These are phyloP conservation scores for Tuberolachnus salignus DNA, from an alignment of 2,888 invertebrate species.

Conservation along the genomic window DNA sequence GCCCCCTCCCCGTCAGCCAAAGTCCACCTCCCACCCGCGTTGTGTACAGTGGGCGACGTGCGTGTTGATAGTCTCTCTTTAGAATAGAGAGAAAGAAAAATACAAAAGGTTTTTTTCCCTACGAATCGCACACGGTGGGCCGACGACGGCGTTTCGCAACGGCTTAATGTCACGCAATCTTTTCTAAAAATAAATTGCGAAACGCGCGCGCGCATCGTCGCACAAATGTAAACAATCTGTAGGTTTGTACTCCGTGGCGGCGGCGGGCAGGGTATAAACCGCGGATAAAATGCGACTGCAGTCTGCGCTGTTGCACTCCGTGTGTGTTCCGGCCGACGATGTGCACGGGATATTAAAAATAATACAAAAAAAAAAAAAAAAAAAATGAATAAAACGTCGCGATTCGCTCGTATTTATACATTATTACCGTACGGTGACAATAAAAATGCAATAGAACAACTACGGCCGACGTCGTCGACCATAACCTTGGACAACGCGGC, in stretches of 20 bases:
- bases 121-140: conserved; percentile 6
- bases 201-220: neutral
- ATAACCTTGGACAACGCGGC: conserved; percentile 48
- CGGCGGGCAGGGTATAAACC: neutral
- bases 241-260: neutral
- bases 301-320: neutral
- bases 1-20: neutral
- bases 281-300: neutral
- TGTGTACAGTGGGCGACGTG: neutral
- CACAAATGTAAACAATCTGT: neutral
- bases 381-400: neutral
- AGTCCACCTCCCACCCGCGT: neutral
- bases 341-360: no score
- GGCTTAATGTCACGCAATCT: conserved; percentile 41
- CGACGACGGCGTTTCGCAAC: neutral
- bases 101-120: neutral
- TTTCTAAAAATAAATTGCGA: conserved; percentile 40
- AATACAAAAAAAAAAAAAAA: neutral
- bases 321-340: neutral
- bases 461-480: neutral
- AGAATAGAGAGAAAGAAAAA: no score
- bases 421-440: neutral
- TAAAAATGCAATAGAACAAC: neutral
- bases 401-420: neutral
- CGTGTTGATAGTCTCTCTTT: no score